These are phyloP conservation scores for Muscina levida DNA, from an alignment of 2,888 invertebrate genomes.

Conservation along the genomic window DNA sequence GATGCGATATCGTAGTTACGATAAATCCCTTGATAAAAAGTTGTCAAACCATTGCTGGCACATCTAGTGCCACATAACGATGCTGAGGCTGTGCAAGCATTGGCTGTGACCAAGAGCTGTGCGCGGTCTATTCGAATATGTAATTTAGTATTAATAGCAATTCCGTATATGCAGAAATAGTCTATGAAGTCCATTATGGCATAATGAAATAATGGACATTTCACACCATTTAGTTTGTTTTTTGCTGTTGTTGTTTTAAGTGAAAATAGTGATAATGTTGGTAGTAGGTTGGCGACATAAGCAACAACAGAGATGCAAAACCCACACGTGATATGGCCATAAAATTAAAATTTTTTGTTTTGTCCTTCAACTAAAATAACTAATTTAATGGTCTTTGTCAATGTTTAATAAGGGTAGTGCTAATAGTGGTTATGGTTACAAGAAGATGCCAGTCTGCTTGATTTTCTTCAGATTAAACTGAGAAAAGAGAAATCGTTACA, in stretches of 20 bases:
- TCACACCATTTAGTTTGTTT: constrained; percentile 60
- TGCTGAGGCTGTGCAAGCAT: too few species aligned
- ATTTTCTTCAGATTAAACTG: too few species aligned
- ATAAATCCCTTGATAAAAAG: constrained; percentile 17
- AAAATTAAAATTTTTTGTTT: too few species aligned
- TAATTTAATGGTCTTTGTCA: constrained; percentile 63
- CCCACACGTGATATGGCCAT: too few species aligned
- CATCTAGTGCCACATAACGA: constrained; percentile 2
- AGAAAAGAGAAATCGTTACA: too few species aligned
- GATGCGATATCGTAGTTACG: constrained; percentile 26
- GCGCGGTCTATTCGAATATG: constrained; percentile 35
- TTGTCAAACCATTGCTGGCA: not conserved
- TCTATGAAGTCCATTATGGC: constrained; percentile 53
- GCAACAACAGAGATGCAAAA: constrained; percentile 10
- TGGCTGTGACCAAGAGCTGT: too few species aligned
- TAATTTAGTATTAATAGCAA: constrained; percentile 63
- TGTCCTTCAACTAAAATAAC: too few species aligned
- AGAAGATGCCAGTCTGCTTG: too few species aligned
- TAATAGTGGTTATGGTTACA: too few species aligned
- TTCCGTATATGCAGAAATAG: constrained; percentile 51
- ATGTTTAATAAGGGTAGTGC: constrained; percentile 58
- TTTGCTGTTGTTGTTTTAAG: not conserved
- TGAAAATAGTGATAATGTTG: too few species aligned
- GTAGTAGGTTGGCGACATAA: not conserved
- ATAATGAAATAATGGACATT: constrained; percentile 65